Conservation (phyloP, 64 coral and sea anemone species). For the Hydrozoanthus tunicans region DNA sequence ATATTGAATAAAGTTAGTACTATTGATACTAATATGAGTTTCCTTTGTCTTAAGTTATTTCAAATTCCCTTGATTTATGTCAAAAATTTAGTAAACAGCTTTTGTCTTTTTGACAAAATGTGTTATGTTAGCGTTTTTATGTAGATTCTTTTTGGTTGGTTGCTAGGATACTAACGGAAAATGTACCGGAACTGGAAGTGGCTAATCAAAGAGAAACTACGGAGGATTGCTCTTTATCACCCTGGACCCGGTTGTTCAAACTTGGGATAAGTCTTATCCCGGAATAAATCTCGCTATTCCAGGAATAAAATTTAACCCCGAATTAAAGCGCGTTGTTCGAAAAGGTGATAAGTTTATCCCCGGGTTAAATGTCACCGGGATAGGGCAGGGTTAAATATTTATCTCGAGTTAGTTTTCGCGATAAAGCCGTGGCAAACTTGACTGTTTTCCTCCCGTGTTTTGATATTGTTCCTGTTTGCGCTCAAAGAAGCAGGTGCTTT, state of each 20-base stretch:
- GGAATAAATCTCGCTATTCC: not conserved
- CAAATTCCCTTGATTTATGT: too few relatives aligned
- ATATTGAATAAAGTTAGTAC: too few relatives aligned
- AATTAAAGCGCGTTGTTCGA: not conserved
- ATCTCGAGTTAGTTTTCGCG: not conserved
- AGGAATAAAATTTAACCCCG: not conserved
- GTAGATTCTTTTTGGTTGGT: too few relatives aligned
- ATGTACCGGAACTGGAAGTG: too few relatives aligned
- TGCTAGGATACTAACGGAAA: too few relatives aligned
- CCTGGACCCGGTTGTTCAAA: conserved; percentile 1
- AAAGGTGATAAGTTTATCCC: not conserved
- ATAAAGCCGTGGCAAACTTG: not conserved
- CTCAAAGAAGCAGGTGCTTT: too few relatives aligned
- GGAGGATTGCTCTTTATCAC: not conserved
- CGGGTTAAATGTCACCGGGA: not conserved
- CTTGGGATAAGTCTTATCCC: not conserved
- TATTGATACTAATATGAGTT: too few relatives aligned
- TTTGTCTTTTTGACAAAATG: too few relatives aligned
- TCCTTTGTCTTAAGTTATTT: too few relatives aligned
- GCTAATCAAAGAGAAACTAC: too few relatives aligned
- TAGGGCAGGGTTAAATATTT: not conserved
- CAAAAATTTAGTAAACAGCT: too few relatives aligned
- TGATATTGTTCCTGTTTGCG: not conserved
- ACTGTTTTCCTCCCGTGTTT: conserved; percentile 1
- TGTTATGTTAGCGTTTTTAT: too few relatives aligned